Base-by-base conservation (phyloP, 1,140 invertebrate species). In the Orussus abietinus region DNA sequence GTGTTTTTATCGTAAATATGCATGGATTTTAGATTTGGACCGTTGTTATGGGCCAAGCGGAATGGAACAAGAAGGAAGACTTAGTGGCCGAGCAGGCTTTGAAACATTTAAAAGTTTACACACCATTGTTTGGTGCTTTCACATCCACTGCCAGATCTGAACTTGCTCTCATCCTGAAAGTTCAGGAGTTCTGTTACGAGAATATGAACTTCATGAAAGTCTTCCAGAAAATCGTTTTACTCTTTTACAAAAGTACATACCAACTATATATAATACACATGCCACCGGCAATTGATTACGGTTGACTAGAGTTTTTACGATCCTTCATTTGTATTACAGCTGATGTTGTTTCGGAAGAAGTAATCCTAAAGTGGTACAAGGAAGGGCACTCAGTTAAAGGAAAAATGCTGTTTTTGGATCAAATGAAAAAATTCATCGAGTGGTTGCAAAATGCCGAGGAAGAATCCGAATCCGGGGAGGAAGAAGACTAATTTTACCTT, bases 151-250 rank as follows among this genome's bases (percentile, higher is more conserved):
- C 84, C 52, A 87, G 85, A 58, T 85, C 92, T 35, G 90, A 96
- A 74, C 77, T 95, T 55, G 83, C 85, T 31, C 78, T 97, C 33
- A 79, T 96, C 56, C 77, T 92, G 34, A 92, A 91, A 69, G 85
- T 96, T 53, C 94, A 97, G 74, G 93, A 96, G 64, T 98, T 89
- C 75, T 98, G 94, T 75, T 97, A 96, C 71, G 92, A 95, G 62
- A 96, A 98, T 76, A 96, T 96, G 91, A 93, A 90, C 71, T 96
- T 98, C 71, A 93, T 97, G 88, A 94, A 95, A 72, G 90, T 91
- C 66, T 98, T 97, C 82, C 91, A 93, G 62, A 96, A 96, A 75
- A 95, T 98, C 59, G 85, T 96, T 59, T 80, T 96, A 68, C 82
- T 96, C 55, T 86, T 96, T 75, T 98, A 98, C 76, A 95, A 94